Conservation (phyloP, 2,113 vertebrate genomes). For the Oncorhynchus mykiss region DNA sequence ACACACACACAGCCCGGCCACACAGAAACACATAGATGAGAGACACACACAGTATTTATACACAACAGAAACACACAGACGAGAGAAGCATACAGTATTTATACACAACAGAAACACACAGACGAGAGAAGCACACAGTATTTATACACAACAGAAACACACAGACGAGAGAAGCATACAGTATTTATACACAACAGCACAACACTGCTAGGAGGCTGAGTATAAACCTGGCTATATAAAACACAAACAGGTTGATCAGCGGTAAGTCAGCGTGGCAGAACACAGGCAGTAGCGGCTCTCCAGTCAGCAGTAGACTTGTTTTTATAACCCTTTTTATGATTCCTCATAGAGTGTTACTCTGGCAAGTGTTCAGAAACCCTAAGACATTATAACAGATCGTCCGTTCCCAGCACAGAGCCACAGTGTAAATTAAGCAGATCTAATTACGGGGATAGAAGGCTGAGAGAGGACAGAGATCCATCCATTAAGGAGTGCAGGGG, state of each 20-base stretch:
- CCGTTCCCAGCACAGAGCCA: conserved; percentile 53
- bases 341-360: conserved; percentile 40
- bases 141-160: conserved; percentile 3
- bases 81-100: not conserved
- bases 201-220: not conserved
- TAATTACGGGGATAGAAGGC: conserved; percentile 61
- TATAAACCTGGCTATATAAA: no score
- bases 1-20: not conserved
- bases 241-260: conserved; percentile 10
- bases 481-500: conserved; percentile 41
- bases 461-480: conserved; percentile 55
- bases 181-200: conserved; percentile 12
- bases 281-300: not conserved
- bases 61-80: conserved; percentile 14
- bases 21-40: conserved; percentile 16
- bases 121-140: not conserved
- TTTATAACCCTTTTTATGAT: conserved; percentile 48
- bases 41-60: no score
- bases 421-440: conserved; percentile 65
- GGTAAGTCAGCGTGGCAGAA: conserved; percentile 15
- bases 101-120: conserved; percentile 12
- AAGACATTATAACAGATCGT: conserved; percentile 63
- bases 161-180: not conserved
- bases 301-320: conserved; percentile 31
- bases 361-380: conserved; percentile 60